Conservation (phyloP, 92 coral and sea anemone genomes). For the Bergia sp. region DNA sequence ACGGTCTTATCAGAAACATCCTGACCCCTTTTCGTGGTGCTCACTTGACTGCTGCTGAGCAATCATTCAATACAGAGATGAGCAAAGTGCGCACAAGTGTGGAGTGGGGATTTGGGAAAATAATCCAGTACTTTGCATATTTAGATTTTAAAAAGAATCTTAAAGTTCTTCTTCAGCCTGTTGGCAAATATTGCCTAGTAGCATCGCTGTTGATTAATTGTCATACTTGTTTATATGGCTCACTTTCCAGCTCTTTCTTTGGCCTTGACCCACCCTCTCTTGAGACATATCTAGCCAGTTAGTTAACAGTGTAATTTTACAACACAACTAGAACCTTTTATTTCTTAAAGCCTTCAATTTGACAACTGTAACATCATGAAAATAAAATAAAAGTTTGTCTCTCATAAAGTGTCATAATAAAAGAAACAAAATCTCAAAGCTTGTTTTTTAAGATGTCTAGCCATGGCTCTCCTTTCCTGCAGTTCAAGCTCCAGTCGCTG, state of each 20-base stretch:
- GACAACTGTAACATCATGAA: too few species aligned
- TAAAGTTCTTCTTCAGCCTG: conserved; percentile 71
- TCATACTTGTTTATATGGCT: too few species aligned
- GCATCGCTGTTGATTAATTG: conserved; percentile 46
- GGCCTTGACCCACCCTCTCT: too few species aligned
- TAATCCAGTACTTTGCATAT: conserved; percentile 62
- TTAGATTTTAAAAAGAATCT: conserved; percentile 71
- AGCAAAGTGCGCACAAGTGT: conserved; percentile 65
- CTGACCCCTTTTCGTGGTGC: conserved; percentile 70
- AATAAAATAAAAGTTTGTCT: too few species aligned
- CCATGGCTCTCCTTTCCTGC: conserved; percentile 66
- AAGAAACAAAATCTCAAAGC: conserved; percentile 31
- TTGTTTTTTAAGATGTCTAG: conserved; percentile 50
- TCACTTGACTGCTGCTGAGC: conserved; percentile 55
- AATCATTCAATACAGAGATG: conserved; percentile 63
- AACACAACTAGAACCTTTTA: too few species aligned
- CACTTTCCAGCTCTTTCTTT: too few species aligned
- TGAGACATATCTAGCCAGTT: too few species aligned
- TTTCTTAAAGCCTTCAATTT: too few species aligned
- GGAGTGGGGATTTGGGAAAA: conserved; percentile 82
- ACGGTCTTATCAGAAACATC: conserved; percentile 69
- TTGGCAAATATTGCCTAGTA: conserved; percentile 72
- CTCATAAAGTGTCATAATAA: too few species aligned
- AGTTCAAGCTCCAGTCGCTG: conserved; percentile 53
- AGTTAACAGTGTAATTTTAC: too few species aligned